Evolutionary conservation across 2,888 invertebrate species (phyloP), one percentile per base, ranked within the genome.

Genomic region (Spodoptera exigua): DNA sequence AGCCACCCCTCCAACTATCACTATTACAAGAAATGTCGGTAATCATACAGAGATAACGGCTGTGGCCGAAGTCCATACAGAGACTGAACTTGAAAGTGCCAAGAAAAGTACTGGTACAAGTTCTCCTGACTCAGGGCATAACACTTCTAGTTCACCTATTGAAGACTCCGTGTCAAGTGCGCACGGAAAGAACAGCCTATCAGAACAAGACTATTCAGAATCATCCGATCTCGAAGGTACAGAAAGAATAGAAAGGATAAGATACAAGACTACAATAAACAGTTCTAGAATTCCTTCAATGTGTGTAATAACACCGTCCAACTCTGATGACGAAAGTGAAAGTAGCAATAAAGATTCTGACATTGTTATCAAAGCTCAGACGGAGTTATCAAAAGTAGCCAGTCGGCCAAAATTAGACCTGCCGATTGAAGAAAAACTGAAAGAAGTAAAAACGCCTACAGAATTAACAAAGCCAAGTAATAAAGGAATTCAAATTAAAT

Each of bases 201-300:
- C 96, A 0, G 97, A 97, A 86, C 96, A 97, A 85, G 98, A 98
- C 83, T 97, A 96, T 86, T 97, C 97, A 0, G 98, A 98, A 89
- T 97, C 97, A 40, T 97, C 98, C 0, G 98, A 98, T 85, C 94
- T 98, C 74, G 98, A 98, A 91, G 97, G 97, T n/a, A 96, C 97
- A 21, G 98, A 98, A 83, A 95, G 98, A 81, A 97, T 97, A 78
- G 98, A 98, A 89, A 95, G 98, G 74, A 97, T 98, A 69, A 94
- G 97, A 63, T 96, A 96, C 41, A 98, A 98, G 91, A 98, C 98
- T 0, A 96, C 97, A 1, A 97, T 98, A 41, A 97, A 97, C 81
- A 97, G 97, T 51, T 97, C 97, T 76, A 95, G 98, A 75, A 98
- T 98, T 82, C 98, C 98, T 1, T 98, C 98, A 4, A 97, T 98